Conservation (phyloP, 2,797 vertebrate genomes). For the Cynodonichthys magdalenae region DNA sequence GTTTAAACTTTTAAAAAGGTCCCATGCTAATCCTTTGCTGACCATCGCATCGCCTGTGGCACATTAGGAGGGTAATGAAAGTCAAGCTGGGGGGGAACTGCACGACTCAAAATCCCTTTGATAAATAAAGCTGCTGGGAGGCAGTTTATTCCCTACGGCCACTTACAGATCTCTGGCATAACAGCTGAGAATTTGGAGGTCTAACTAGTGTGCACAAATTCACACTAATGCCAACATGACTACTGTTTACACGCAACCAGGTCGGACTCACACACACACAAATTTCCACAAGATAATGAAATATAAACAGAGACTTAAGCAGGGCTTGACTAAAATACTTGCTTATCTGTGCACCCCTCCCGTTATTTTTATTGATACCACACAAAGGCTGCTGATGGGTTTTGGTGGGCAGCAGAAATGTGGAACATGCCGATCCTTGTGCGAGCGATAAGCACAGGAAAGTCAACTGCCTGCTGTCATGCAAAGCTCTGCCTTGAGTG, state of each 20-base stretch:
- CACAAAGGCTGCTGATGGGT: slow-evolving; percentile 59
- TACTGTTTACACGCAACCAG: slow-evolving; percentile 21
- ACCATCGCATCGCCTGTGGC: slow-evolving; percentile 58
- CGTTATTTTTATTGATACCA: slow-evolving; percentile 57
- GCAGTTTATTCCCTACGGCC: slow-evolving; percentile 64
- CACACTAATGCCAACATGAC: neutral
- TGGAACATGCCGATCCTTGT: slow-evolving; percentile 39
- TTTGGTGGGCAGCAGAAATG: slow-evolving; percentile 51
- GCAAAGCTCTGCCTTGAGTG: slow-evolving; percentile 63
- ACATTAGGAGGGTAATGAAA: slow-evolving; percentile 68
- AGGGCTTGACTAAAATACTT: slow-evolving; percentile 50
- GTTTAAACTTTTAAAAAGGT: slow-evolving; percentile 49
- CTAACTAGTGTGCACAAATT: slow-evolving; percentile 29
- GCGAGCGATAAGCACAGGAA: slow-evolving; percentile 62
- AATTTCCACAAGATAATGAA: slow-evolving; percentile 32
- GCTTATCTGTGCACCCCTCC: slow-evolving; percentile 70
- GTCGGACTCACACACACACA: slow-evolving; percentile 18
- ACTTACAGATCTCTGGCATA: slow-evolving; percentile 52
- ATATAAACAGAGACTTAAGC: slow-evolving; percentile 40
- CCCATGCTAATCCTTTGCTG: slow-evolving; percentile 55
- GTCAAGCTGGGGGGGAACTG: slow-evolving; percentile 58
- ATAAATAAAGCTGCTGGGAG: slow-evolving; percentile 71
- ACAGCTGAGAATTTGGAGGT: slow-evolving; percentile 54
- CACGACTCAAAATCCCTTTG: slow-evolving; percentile 65
- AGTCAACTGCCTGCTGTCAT: slow-evolving; percentile 75